These are phyloP conservation scores for Cephalopholis sonnerati DNA, from an alignment of 2,113 vertebrate genomes.

Conservation along the genomic window DNA sequence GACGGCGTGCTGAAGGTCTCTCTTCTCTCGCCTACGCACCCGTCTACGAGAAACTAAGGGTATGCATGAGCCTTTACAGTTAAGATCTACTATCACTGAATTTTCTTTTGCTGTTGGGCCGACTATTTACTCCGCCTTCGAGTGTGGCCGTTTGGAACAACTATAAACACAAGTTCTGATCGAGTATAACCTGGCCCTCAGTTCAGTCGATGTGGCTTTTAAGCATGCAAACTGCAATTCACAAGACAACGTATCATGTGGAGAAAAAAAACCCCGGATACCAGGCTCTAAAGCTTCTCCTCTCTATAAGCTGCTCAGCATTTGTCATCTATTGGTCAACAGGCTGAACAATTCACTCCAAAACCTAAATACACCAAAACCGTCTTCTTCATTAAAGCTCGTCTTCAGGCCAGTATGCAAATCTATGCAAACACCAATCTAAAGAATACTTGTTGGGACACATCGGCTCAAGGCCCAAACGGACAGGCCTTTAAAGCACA, in stretches of 20 bases:
- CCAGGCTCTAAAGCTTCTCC: background rate
- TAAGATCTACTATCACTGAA: background rate
- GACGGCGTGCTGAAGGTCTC: too few relatives aligned
- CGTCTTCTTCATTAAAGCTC: conserved; percentile 60
- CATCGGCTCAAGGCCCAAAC: conserved; percentile 51
- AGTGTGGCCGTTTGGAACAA: background rate
- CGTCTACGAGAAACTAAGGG: too few relatives aligned
- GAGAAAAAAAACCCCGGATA: background rate
- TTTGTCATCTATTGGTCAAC: conserved; percentile 56
- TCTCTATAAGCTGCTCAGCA: conserved; percentile 3
- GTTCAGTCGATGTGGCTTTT: background rate
- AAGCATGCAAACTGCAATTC: background rate
- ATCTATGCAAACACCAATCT: conserved; percentile 67
- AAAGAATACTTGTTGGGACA: conserved; percentile 50
- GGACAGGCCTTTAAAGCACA: conserved; percentile 57
- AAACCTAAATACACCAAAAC: conserved; percentile 43
- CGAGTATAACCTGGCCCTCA: background rate
- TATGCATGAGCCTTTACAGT: background rate
- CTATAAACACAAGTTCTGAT: background rate
- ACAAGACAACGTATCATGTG: background rate
- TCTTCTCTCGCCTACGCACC: too few relatives aligned
- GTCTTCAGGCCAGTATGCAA: conserved; percentile 63
- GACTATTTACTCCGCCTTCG: background rate
- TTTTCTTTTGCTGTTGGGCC: background rate
- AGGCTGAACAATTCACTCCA: conserved; percentile 48